Percentiles rank a stretch among this genome's conserved stretches.
Conservation (phyloP, 92 coral and sea anemone genomes). For the Heliopora coerulea region DNA sequence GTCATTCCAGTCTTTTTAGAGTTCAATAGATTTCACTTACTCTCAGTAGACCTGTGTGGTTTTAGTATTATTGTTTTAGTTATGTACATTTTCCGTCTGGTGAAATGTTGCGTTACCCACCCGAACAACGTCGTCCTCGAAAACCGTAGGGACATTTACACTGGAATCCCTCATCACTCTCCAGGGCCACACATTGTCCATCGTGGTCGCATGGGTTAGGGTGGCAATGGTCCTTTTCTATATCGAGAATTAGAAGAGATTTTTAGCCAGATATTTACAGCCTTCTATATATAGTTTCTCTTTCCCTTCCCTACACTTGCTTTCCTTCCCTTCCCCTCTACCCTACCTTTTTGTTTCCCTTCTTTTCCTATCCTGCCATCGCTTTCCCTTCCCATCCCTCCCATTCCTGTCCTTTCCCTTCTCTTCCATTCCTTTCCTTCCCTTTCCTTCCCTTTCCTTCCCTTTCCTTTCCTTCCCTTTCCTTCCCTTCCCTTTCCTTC, state of each 20-base stretch:
- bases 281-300: too few species aligned
- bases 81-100: neutral
- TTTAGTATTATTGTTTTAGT: neutral
- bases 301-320: too few species aligned
- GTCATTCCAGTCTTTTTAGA: too few species aligned
- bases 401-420: neutral
- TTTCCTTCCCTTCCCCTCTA: too few species aligned
- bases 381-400: too few species aligned
- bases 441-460: neutral
- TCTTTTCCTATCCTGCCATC: too few species aligned
- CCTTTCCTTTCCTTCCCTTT: neutral
- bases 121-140: conserved; percentile 80
- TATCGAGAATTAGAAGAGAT: neutral
- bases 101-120: conserved; percentile 38
- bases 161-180: conserved; percentile 74
- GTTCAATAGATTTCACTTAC: too few species aligned
- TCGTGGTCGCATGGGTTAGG: conserved; percentile 87
- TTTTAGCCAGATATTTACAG: neutral
- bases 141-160: conserved; percentile 86
- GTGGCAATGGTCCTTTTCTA: conserved; percentile 88
- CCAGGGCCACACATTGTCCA: conserved; percentile 78
- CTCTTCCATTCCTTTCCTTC: neutral
- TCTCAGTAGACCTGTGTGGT: too few species aligned
- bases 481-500: neutral
- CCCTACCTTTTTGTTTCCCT: neutral